Conservation (phyloP, 2,113 vertebrate species). For the Epinephelus fuscoguttatus region DNA sequence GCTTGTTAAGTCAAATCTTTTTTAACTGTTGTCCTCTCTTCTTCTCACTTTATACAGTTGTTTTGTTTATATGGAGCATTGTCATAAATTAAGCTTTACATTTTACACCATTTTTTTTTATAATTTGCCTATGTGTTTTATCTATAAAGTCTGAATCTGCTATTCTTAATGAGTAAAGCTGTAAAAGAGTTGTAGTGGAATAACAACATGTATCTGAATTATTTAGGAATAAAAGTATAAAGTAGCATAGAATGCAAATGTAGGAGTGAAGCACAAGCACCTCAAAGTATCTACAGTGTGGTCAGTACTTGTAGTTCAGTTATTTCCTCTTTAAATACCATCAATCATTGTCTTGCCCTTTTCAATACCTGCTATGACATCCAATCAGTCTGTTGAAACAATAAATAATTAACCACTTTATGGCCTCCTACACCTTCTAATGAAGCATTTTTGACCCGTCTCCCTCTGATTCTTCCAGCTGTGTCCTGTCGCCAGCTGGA, state of each 20-base stretch:
- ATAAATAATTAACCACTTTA: slow-evolving; percentile 22
- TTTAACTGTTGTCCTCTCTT: too few relatives aligned
- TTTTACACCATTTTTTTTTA: not conserved
- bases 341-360: not conserved
- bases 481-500: slow-evolving; percentile 97
- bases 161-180: not conserved
- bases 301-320: not conserved
- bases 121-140: not conserved
- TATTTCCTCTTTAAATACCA: not conserved
- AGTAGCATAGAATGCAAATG: too few relatives aligned
- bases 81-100: not conserved
- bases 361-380: not conserved
- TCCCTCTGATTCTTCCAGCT: slow-evolving; percentile 82
- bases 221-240: too few relatives aligned
- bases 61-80: not conserved
- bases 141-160: not conserved
- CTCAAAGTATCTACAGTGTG: not conserved
- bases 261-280: not conserved
- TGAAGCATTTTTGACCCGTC: slow-evolving; percentile 7
- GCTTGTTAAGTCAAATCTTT: too few relatives aligned
- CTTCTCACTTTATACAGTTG: not conserved
- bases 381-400: slow-evolving; percentile 8
- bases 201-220: not conserved
- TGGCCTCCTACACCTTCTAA: slow-evolving; percentile 9
- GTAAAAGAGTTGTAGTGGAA: not conserved